Evolutionary conservation across 2,888 invertebrate species (phyloP), one percentile per base, ranked within the genome.

Genomic region (Myopa testacea): DNA sequence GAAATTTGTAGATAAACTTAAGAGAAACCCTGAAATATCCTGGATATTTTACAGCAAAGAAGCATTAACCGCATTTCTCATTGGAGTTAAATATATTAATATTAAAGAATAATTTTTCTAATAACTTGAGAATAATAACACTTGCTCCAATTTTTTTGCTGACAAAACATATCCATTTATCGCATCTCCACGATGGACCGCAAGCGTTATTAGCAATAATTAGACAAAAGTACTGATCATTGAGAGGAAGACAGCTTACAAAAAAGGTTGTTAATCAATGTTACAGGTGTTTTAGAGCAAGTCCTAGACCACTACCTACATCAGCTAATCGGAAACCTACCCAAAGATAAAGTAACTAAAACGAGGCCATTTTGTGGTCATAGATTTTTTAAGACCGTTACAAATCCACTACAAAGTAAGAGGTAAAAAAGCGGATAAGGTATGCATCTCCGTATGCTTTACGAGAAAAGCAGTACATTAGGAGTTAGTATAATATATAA

Each of bases 221-320:
- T 3, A 73, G 76, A 8, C 80, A 79, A 71, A 37, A 52, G 14
- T 79, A 70, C 40, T 79, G 73, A 75, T 76, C 76, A 6, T 45
- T 76, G 58, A 63, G 73, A n/a, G 79, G 55, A 4, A 78, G 72
- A 34, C 26, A 69, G 40, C 4, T 78, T 26, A 55, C 68, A 52
- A 50, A 72, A 34, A 70, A 75, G 8, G 69, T 72, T 40, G 76
- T 73, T 12, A 55, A 73, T 55, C 19, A 70, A 16, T 79, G 73
- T 50, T 62, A 75, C 7, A 76, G 73, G 55, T 73, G 73, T 26
- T 76, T 76, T 73, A 68, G 69, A 12, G 69, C 63, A 4, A 79
- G 76, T 26, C 76, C 79, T 26, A 70, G 7, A 3, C 75, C 40
- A 19, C 50, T 45, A 14, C 14, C 26, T 26, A 26, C 1, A 52